Percentiles rank a stretch among this genome's conserved stretches.
These are phyloP conservation scores for Bombus polaris DNA, from an alignment of 1,140 invertebrate species.

Conservation along the genomic window DNA sequence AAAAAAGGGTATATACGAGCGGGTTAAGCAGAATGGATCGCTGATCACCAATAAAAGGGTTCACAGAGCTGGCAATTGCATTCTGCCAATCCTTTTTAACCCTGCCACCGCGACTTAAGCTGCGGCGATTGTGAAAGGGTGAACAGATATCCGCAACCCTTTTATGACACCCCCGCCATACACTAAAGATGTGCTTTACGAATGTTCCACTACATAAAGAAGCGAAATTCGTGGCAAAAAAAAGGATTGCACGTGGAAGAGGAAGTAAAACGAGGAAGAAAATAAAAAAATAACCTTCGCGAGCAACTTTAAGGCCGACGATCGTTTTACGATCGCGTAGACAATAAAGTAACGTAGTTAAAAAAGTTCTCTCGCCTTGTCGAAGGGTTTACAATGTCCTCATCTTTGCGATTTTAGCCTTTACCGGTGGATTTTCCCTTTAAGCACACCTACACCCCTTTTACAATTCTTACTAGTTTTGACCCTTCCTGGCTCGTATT, in stretches of 20 bases:
- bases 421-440: constrained; percentile 61
- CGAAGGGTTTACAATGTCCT: constrained; percentile 74
- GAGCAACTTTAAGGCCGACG: constrained; percentile 65
- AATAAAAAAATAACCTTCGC: constrained; percentile 68
- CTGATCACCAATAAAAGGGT: constrained; percentile 81
- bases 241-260: not conserved
- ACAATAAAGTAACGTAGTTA: constrained; percentile 39
- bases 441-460: constrained; percentile 61
- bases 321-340: constrained; percentile 61
- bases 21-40: constrained; percentile 76
- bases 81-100: constrained; percentile 77
- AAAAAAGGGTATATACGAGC: constrained; percentile 75
- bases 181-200: not conserved
- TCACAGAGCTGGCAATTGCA: constrained; percentile 65
- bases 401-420: constrained; percentile 60
- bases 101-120: constrained; percentile 68
- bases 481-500: constrained; percentile 71
- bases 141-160: constrained; percentile 72
- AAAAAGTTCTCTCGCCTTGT: constrained; percentile 48
- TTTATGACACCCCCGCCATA: constrained; percentile 63
- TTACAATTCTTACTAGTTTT: constrained; percentile 72
- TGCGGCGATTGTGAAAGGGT: constrained; percentile 69
- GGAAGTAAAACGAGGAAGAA: not conserved
- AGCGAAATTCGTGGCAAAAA: constrained; percentile 41
- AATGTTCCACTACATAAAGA: constrained; percentile 15